These are phyloP conservation scores for Indicator maculatus DNA, from an alignment of 2,113 vertebrate species.

Conservation along the genomic window DNA sequence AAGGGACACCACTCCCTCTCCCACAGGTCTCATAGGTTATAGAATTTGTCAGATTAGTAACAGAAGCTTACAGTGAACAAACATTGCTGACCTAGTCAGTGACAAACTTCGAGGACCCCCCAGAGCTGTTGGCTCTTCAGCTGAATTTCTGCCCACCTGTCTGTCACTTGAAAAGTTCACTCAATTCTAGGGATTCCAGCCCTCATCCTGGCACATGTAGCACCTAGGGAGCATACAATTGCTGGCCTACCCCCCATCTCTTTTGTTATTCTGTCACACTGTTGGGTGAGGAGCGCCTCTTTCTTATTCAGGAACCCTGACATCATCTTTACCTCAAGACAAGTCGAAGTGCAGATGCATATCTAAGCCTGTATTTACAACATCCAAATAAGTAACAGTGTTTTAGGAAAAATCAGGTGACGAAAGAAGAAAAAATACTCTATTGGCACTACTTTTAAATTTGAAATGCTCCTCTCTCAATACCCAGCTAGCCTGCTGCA, in stretches of 20 bases:
- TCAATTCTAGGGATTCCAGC: background rate
- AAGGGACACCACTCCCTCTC: background rate
- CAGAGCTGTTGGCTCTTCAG: background rate
- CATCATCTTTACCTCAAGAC: background rate
- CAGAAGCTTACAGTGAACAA: background rate
- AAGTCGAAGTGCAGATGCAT: background rate
- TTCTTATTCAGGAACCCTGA: background rate
- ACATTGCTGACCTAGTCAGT: background rate
- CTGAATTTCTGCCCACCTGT: background rate
- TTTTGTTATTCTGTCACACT: background rate
- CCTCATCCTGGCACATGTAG: rapidly evolving
- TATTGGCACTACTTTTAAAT: background rate
- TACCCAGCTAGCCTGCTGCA: background rate
- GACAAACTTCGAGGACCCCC: background rate
- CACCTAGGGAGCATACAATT: background rate
- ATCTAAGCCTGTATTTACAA: background rate
- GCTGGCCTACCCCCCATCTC: background rate
- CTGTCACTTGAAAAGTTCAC: background rate
- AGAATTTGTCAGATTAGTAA: background rate
- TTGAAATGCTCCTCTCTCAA: background rate
- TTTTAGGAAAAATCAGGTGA: background rate
- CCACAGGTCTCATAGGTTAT: background rate
- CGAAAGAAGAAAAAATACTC: background rate
- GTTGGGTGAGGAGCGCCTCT: background rate
- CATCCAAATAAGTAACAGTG: background rate